Evolutionary conservation across 2,888 invertebrate genomes (phyloP).

Genomic region (Melanophora roralis): DNA sequence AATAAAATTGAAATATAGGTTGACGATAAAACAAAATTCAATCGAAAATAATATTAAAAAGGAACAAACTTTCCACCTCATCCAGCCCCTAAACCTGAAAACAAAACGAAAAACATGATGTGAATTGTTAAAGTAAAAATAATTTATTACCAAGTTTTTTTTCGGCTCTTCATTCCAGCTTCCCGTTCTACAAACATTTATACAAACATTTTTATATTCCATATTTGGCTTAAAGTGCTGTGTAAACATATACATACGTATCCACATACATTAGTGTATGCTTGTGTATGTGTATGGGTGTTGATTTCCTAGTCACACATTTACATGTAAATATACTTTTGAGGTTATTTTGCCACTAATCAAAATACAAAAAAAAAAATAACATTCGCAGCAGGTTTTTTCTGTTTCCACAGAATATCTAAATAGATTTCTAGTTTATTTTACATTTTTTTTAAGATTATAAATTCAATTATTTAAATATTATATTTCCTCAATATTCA

Average conservation of each 20-base stretch:
- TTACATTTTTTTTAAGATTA: conserved; percentile 7
- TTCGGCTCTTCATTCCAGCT: not conserved
- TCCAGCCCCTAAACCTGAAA: not conserved
- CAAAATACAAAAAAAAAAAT: too few species aligned
- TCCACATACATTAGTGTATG: not conserved
- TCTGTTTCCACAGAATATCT: not conserved
- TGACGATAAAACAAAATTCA: conserved; percentile 16
- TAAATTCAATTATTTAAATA: conserved; percentile 7
- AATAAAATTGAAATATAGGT: conserved; percentile 22
- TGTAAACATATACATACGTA: not conserved
- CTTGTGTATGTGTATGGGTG: not conserved
- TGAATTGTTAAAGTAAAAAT: conserved; percentile 20
- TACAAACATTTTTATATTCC: too few species aligned
- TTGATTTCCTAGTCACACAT: too few species aligned
- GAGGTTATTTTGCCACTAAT: not conserved
- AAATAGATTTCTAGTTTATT: not conserved
- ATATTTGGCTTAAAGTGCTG: not conserved
- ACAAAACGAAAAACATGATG: conserved; percentile 2
- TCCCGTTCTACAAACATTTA: not conserved
- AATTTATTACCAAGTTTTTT: conserved; percentile 11
- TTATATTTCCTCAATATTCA: not conserved
- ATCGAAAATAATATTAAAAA: not conserved
- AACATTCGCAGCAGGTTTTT: not conserved
- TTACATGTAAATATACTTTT: not conserved
- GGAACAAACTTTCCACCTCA: not conserved